Evolutionary conservation across 1,140 invertebrate genomes (phyloP), one percentile per base, ranked within the genome.

Genomic region (Epicauta chinensis): DNA sequence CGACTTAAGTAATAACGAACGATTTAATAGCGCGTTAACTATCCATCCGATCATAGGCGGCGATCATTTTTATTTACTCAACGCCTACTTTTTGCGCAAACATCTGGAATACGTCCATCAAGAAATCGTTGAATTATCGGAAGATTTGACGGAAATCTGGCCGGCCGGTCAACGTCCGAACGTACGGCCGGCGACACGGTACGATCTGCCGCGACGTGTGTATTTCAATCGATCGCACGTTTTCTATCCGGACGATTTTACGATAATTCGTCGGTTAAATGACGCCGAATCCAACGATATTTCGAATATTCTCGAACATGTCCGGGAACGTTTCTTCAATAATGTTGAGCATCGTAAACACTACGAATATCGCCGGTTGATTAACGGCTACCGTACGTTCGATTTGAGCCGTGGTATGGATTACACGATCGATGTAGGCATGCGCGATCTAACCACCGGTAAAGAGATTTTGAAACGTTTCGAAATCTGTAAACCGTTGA

Each of bases 361-460:
- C 46, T 66, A 83, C 12, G 70, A 75, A 37, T 85, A 76, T 54
- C 68, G 71, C 32, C 74, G 69, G 43, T 69, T 95, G 9, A 65
- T 87, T 9, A 91, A 91, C 70, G 91, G 89, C 1, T 94, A 95
- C 60, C 76, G 82, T 58, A 79, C 80, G 59, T 94, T 93, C 71
- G 91, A 96, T 73, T 84, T 90, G 6, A 86, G 87, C 0, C 74
- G 89, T 59, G 93, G 92, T 36, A 84, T 94, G 77, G 87, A 91
- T 68, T 97, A 95, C 70, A 81, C 85, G 40, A 64, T 97, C 14
- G 89, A 95, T 73, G 64, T 94, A 10, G 62, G 52, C 10, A 66
- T 71, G 46, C 45, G 56, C 10, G 64, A 71, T 51, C 43, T 62
- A 23, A 51, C 62, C 2, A 68, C 58, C 1, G 67, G 66, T 30